Percentiles rank a stretch among this genome's conserved stretches.
These are phyloP conservation scores for Adineta ricciae DNA, from an alignment of 2,888 invertebrate species.

Conservation along the genomic window DNA sequence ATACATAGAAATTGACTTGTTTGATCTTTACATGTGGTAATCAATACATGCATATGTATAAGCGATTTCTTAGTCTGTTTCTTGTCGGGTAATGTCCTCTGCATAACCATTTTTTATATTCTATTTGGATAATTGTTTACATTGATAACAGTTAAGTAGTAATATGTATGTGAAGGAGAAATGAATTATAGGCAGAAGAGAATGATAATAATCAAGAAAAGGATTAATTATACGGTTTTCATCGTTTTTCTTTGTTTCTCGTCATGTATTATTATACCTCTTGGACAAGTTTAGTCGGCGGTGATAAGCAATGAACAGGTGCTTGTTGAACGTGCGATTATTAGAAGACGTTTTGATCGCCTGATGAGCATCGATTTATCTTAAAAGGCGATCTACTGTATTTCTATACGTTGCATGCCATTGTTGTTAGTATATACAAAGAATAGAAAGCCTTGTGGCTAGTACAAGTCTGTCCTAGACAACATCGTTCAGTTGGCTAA, in stretches of 20 bases:
- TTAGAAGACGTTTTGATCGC: not conserved
- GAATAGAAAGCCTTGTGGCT: not conserved
- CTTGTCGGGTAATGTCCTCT: not conserved
- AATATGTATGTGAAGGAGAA: not conserved
- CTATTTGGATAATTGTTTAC: not conserved
- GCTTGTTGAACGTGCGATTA: not conserved
- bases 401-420: not conserved
- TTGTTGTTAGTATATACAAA: not conserved
- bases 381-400: not conserved
- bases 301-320: not conserved
- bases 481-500: not conserved
- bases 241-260: too few relatives aligned
- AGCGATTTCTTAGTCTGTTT: not conserved
- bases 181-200: not conserved
- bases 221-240: not conserved
- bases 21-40: conserved; percentile 12
- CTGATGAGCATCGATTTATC: not conserved
- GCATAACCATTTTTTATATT: not conserved
- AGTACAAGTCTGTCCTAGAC: not conserved
- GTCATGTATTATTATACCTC: not conserved
- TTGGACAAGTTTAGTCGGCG: too few relatives aligned
- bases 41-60: not conserved
- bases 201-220: not conserved
- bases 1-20: not conserved
- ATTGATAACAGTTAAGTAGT: not conserved